Conservation (phyloP, 2,113 vertebrate species). For the Campylomormyrus tamandua region DNA sequence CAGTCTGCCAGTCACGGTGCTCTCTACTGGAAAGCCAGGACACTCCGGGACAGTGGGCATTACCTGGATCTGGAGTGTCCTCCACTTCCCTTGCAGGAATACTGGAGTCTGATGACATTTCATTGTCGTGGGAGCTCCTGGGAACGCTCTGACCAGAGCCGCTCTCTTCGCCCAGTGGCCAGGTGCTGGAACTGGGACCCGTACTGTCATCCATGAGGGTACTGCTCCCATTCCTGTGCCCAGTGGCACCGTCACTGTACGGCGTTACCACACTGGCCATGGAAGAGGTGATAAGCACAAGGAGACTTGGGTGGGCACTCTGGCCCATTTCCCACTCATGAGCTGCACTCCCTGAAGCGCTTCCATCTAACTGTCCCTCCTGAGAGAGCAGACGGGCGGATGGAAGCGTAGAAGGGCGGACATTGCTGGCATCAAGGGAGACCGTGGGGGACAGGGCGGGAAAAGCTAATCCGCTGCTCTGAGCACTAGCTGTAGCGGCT, state of each 20-base stretch:
- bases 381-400: constrained; percentile 42
- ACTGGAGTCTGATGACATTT: not conserved
- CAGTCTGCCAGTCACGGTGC: constrained; percentile 60
- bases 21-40: constrained; percentile 49
- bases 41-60: constrained; percentile 59
- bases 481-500: constrained; percentile 47
- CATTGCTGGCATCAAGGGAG: constrained; percentile 33
- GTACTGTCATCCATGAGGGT: not conserved
- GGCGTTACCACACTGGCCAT: not conserved
- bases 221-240: not conserved
- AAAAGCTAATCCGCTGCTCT: constrained; percentile 46
- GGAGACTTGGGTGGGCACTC: constrained; percentile 16
- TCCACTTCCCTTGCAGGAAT: constrained; percentile 62
- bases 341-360: constrained; percentile 69
- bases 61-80: constrained; percentile 74
- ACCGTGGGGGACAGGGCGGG: constrained; percentile 48
- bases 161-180: constrained; percentile 47
- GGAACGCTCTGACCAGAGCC: not conserved
- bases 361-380: constrained; percentile 55
- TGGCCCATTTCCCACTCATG: constrained; percentile 59
- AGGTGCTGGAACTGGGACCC: not conserved
- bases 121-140: constrained; percentile 43
- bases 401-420: constrained; percentile 40
- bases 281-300: not conserved
- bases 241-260: constrained; percentile 27